These are phyloP conservation scores for Mesocentrotus franciscanus DNA, from an alignment of 53 echinoderm and acorn worm genomes.

Conservation along the genomic window DNA sequence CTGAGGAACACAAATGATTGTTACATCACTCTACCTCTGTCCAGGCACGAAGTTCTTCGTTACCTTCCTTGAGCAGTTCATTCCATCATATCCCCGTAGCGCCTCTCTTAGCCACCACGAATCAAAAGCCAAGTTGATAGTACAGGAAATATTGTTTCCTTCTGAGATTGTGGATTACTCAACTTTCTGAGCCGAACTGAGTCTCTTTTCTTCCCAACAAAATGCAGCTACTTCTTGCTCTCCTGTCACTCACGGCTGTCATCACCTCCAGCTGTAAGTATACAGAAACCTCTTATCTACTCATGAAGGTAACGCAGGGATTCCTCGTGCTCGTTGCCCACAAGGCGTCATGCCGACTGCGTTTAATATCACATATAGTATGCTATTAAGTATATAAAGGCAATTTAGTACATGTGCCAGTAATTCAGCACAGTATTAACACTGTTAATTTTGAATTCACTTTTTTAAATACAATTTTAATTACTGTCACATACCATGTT, in stretches of 20 bases:
- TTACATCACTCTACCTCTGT: not conserved
- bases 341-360: too few species aligned
- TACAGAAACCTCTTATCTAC: not conserved
- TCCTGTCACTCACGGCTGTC: not conserved
- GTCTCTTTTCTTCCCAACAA: not conserved
- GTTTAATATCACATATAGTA: too few species aligned
- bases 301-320: not conserved
- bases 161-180: not conserved
- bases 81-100: not conserved
- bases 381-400: too few species aligned
- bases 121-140: not conserved
- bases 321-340: too few species aligned
- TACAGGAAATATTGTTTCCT: not conserved
- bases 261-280: conserved; percentile 30
- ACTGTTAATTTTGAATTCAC: too few species aligned
- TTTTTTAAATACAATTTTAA: too few species aligned
- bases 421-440: too few species aligned
- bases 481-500: too few species aligned
- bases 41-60: conserved; percentile 1
- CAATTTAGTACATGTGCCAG: too few species aligned
- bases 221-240: conserved; percentile 1
- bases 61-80: not conserved
- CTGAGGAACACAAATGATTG: not conserved
- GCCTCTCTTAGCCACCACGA: not conserved
- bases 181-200: not conserved